Percentiles rank a stretch among this genome's conserved stretches.
Evolutionary conservation across 2,888 invertebrate species (phyloP).

Genomic region (Tenthredo amoena): DNA sequence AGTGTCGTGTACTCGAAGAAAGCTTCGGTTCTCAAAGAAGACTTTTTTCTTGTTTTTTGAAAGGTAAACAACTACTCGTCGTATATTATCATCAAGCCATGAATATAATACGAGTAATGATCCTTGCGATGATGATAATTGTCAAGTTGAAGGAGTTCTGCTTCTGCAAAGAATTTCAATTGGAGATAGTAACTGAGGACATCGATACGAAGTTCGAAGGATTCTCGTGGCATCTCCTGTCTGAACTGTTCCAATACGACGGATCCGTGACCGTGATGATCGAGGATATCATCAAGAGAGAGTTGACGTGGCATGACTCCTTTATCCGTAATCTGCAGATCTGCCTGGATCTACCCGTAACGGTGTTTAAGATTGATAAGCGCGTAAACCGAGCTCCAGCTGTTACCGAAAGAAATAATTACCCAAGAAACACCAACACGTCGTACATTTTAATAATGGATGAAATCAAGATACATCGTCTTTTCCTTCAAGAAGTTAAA

Average conservation of each 20-base stretch:
- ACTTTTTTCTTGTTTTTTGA: neutral
- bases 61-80: neutral
- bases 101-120: neutral
- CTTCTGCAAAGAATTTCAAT: neutral
- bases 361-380: neutral
- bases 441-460: conserved; percentile 12
- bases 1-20: neutral
- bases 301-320: neutral
- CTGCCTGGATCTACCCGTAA: neutral
- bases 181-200: neutral
- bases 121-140: neutral
- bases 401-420: neutral
- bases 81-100: neutral
- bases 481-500: neutral
- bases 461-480: neutral
- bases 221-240: neutral
- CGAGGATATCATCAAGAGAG: too few relatives aligned
- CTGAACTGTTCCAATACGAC: conserved; percentile 2
- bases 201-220: neutral
- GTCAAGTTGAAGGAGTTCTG: neutral
- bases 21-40: neutral
- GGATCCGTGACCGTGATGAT: neutral
- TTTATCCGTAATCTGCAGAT: neutral
- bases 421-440: neutral
- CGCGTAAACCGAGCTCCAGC: neutral